A percentile compares a stretch with the other conserved stretches of the same genome.
Conservation (phyloP, 2,797 vertebrate species). For the Manis crassicaudata region DNA sequence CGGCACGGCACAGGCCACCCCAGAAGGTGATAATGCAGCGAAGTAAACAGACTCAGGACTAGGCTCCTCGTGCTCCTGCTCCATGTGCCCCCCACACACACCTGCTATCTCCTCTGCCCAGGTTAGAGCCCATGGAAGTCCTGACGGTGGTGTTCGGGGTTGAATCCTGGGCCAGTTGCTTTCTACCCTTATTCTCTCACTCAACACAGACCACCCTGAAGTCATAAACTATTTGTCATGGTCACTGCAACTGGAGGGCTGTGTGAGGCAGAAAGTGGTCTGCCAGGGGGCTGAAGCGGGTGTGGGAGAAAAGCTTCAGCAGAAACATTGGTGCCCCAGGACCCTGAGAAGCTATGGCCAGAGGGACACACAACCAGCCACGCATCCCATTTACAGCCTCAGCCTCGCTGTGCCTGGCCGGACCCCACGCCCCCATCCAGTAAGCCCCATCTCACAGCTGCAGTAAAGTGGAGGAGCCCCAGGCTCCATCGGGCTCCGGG, state of each 20-base stretch:
- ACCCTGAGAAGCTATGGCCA: not conserved
- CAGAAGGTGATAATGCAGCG: fast-evolving
- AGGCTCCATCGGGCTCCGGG: fast-evolving
- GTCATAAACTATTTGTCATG: not conserved
- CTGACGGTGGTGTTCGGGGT: not conserved
- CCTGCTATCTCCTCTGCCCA: not conserved
- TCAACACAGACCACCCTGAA: not conserved
- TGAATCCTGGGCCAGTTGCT: too few species aligned
- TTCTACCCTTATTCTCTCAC: not conserved
- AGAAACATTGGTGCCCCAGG: not conserved
- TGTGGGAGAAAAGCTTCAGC: not conserved
- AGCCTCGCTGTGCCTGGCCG: not conserved
- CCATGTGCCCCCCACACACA: not conserved
- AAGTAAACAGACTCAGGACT: not conserved
- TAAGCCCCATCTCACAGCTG: fast-evolving
- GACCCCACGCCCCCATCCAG: too few species aligned
- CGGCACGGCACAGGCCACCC: not conserved
- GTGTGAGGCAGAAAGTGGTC: not conserved
- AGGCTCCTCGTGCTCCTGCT: not conserved
- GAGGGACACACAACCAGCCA: not conserved
- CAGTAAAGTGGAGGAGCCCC: fast-evolving
- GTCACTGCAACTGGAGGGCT: not conserved
- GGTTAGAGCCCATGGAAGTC: not conserved
- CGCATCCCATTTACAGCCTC: not conserved
- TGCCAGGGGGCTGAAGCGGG: not conserved